Conservation (phyloP, 1,140 invertebrate species). For the Zelostemma sp. region DNA sequence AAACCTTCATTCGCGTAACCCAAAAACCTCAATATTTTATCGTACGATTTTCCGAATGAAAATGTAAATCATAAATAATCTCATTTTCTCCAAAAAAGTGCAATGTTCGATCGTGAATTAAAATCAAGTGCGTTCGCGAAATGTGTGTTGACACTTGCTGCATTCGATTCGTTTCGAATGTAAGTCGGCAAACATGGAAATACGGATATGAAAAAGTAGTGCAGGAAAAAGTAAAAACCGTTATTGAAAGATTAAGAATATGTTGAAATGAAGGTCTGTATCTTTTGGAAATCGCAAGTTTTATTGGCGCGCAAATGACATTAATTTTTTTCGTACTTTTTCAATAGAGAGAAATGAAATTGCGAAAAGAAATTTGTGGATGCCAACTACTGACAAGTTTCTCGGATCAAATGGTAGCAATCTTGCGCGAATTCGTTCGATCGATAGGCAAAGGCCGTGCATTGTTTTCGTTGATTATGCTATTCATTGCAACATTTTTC, state of each 20-base stretch:
- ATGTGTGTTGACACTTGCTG: too few species aligned
- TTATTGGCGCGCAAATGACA: background rate
- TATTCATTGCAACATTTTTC: slow-evolving; percentile 2
- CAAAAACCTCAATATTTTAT: too few species aligned
- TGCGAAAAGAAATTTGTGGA: background rate
- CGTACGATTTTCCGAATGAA: slow-evolving; percentile 7
- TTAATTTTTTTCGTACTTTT: background rate
- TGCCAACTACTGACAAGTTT: background rate
- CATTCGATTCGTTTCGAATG: too few species aligned
- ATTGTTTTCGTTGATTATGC: background rate
- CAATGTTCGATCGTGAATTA: too few species aligned
- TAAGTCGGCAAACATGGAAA: background rate
- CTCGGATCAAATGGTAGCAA: background rate
- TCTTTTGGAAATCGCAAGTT: background rate
- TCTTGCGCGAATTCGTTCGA: background rate
- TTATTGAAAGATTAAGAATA: background rate
- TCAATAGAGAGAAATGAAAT: background rate
- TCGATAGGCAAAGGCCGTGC: slow-evolving; percentile 1
- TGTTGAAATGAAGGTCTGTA: background rate
- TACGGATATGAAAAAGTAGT: background rate
- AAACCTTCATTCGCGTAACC: background rate
- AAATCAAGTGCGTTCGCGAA: too few species aligned
- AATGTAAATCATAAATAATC: slow-evolving; percentile 9
- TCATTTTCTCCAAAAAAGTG: too few species aligned
- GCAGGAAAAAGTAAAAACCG: background rate